Conservation (phyloP, 2,797 vertebrate genomes). For the Pangasius mekongensis region DNA sequence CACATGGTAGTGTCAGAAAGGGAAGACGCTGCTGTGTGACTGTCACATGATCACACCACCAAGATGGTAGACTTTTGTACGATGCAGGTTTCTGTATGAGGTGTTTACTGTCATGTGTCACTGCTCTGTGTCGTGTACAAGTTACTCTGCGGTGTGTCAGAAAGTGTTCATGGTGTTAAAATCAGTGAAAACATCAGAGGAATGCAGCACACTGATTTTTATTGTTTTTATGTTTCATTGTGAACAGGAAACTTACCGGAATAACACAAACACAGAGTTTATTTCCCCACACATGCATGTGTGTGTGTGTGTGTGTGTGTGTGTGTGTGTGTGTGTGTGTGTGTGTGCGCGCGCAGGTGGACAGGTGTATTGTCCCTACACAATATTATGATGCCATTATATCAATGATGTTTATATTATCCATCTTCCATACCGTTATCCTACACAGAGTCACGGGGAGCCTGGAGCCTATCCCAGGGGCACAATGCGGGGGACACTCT, state of each 20-base stretch:
- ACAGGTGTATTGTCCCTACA: too few relatives aligned
- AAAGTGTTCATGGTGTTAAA: not conserved
- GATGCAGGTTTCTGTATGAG: not conserved
- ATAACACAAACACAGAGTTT: not conserved
- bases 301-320: not conserved
- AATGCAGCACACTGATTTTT: not conserved
- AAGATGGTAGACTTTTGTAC: not conserved
- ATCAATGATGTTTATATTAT: too few relatives aligned
- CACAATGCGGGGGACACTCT: too few relatives aligned
- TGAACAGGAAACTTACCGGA: not conserved
- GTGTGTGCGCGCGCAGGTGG: too few relatives aligned
- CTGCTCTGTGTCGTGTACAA: not conserved
- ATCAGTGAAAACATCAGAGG: not conserved
- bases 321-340: not conserved
- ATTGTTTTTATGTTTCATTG: not conserved
- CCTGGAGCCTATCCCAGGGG: too few relatives aligned
- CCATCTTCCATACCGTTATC: too few relatives aligned
- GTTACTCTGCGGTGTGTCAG: not conserved
- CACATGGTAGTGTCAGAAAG: not conserved
- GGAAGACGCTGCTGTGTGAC: not conserved
- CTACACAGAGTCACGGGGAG: too few relatives aligned
- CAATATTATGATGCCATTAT: too few relatives aligned
- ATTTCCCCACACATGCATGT: not conserved
- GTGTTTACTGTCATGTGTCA: not conserved
- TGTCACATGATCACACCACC: not conserved